Conservation (phyloP, 1,140 invertebrate species). For the Telenomus remus region DNA sequence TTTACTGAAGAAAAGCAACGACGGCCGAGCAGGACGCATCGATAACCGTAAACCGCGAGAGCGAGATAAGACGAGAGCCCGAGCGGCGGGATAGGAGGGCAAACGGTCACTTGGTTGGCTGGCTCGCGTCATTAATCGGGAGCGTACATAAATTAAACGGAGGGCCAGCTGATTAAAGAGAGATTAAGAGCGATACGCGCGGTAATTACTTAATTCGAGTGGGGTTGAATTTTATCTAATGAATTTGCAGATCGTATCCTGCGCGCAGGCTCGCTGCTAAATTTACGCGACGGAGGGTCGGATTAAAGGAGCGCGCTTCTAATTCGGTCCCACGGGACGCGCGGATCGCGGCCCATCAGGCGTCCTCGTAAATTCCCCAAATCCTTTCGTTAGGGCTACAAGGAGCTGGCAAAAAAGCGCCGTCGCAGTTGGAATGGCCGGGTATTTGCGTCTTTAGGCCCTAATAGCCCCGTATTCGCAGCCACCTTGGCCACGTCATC, state of each 20-base stretch:
- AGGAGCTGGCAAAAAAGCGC: conserved; percentile 11
- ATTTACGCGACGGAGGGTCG: not conserved
- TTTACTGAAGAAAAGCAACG: conserved; percentile 17
- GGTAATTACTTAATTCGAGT: conserved; percentile 36
- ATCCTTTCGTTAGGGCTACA: conserved; percentile 9
- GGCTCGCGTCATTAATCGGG: conserved; percentile 37
- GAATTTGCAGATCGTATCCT: conserved; percentile 24
- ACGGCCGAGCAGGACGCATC: conserved; percentile 4
- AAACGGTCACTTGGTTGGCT: conserved; percentile 25
- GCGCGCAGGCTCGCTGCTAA: conserved; percentile 2
- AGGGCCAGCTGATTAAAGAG: conserved; percentile 32
- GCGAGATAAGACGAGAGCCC: conserved; percentile 10
- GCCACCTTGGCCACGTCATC: conserved; percentile 34
- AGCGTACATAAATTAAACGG: conserved; percentile 30
- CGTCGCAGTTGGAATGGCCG: not conserved
- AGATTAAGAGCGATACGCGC: conserved; percentile 29
- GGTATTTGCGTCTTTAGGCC: conserved; percentile 39
- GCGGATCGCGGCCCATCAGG: conserved; percentile 3
- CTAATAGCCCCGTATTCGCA: conserved; percentile 38
- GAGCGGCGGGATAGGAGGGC: not conserved
- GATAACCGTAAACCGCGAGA: conserved; percentile 21
- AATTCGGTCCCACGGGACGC: conserved; percentile 17
- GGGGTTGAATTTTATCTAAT: conserved; percentile 30
- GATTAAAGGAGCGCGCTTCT: conserved; percentile 6
- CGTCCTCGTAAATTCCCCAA: conserved; percentile 23